phyloP scores from a whole-genome alignment of 2,888 invertebrate species.

The Pristionchus entomophagus region DNA sequence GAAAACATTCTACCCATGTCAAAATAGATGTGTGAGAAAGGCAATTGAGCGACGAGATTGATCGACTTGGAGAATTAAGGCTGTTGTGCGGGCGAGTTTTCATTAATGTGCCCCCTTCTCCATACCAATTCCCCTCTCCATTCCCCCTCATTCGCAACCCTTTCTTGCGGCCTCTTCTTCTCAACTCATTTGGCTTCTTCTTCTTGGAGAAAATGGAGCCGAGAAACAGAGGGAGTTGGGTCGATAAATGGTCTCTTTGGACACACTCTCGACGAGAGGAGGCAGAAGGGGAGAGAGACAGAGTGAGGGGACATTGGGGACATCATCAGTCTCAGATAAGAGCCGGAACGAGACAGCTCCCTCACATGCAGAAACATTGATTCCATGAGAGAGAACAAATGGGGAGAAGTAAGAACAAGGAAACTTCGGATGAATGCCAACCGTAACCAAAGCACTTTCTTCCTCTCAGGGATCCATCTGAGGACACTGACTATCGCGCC shows the following conservation, averaged over 20 bases:
- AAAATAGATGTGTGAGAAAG: not conserved
- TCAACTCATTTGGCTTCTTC: constrained; percentile 42
- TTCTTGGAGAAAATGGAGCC: constrained; percentile 25
- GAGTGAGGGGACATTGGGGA: constrained; percentile 3
- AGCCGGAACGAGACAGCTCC: constrained; percentile 19
- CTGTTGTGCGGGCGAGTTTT: not conserved
- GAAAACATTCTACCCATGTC: not conserved
- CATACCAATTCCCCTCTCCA: constrained; percentile 16
- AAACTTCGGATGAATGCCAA: too few species aligned
- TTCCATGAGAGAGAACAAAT: not conserved
- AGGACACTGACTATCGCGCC: constrained; percentile 46
- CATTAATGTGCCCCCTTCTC: not conserved
- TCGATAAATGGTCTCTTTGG: constrained; percentile 21
- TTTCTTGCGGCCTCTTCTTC: not conserved
- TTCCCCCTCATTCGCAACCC: not conserved
- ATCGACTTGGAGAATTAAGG: constrained; percentile 11
- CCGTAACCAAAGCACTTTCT: not conserved
- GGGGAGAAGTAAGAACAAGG: not conserved
- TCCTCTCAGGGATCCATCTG: constrained; percentile 45
- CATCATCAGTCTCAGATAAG: constrained; percentile 41
- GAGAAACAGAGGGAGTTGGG: constrained; percentile 27
- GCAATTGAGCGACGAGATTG: not conserved
- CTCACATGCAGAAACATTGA: constrained; percentile 25
- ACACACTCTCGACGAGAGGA: not conserved
- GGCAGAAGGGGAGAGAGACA: not conserved